These are phyloP conservation scores for Habrosyne pyritoides DNA, from an alignment of 2,888 invertebrate species.

Conservation along the genomic window DNA sequence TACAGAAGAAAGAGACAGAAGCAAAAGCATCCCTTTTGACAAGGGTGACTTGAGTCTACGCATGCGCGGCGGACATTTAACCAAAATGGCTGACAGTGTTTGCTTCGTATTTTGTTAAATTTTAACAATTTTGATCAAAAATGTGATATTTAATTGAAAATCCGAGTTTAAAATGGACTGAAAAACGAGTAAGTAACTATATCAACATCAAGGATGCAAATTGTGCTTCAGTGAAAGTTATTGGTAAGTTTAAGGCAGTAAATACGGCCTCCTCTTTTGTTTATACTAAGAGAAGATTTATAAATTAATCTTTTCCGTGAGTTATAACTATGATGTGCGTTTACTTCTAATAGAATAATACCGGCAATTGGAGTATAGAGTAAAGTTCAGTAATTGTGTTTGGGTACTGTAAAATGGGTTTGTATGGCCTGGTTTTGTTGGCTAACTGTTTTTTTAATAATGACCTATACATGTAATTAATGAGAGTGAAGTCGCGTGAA, in stretches of 20 bases:
- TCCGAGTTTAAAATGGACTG: neutral
- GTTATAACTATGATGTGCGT: too few species aligned
- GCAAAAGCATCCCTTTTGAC: slow-evolving; percentile 55
- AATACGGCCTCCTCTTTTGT: too few species aligned
- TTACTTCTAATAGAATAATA: too few species aligned
- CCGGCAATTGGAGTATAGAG: too few species aligned
- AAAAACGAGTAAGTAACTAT: neutral
- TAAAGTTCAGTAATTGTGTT: too few species aligned
- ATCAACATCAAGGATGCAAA: too few species aligned
- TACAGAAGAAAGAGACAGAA: slow-evolving; percentile 40
- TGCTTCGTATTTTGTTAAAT: slow-evolving; percentile 48
- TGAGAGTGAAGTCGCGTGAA: neutral
- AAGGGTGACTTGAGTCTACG: slow-evolving; percentile 55
- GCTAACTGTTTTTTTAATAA: too few species aligned
- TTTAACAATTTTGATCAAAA: slow-evolving; percentile 25
- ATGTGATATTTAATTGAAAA: slow-evolving; percentile 4
- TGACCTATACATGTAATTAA: neutral
- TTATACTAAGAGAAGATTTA: too few species aligned
- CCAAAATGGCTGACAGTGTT: slow-evolving; percentile 75
- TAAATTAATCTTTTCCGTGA: too few species aligned
- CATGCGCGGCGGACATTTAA: slow-evolving; percentile 65
- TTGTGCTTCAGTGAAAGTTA: too few species aligned
- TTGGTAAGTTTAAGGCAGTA: slow-evolving; percentile 3
- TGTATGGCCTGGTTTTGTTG: too few species aligned
- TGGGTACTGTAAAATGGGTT: too few species aligned